Percentiles rank a stretch among this genome's conserved stretches.
These are phyloP conservation scores for Maccullochella peelii DNA, from an alignment of 2,113 vertebrate species.

Conservation along the genomic window DNA sequence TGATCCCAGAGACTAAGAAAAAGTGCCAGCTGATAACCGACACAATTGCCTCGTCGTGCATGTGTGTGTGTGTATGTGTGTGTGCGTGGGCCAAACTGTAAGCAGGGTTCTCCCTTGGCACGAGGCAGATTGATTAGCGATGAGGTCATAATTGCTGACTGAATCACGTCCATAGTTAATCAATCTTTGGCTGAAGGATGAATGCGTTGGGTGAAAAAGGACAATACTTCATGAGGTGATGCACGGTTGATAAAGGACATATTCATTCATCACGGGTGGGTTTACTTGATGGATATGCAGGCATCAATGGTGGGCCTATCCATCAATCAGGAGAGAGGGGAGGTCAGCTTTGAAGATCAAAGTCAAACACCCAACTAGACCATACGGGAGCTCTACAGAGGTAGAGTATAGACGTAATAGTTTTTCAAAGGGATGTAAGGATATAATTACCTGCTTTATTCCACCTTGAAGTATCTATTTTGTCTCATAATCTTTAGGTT, in stretches of 20 bases:
- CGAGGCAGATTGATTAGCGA: constrained; percentile 79
- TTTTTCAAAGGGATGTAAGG: constrained; percentile 63
- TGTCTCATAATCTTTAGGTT: constrained; percentile 62
- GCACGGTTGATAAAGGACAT: constrained; percentile 83
- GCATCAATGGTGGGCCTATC: constrained; percentile 72
- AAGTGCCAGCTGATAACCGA: constrained; percentile 50
- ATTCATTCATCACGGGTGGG: constrained; percentile 82
- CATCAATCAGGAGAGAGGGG: constrained; percentile 79
- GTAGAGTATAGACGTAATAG: constrained; percentile 58
- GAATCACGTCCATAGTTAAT: constrained; percentile 81
- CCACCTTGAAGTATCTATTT: constrained; percentile 71
- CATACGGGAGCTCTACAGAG: constrained; percentile 40
- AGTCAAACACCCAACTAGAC: constrained; percentile 68
- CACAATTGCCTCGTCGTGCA: background rate
- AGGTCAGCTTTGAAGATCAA: constrained; percentile 86
- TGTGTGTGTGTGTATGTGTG: background rate
- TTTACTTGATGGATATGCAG: constrained; percentile 82
- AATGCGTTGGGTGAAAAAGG: constrained; percentile 77
- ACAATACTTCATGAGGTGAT: constrained; percentile 83
- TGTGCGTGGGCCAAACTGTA: constrained; percentile 44
- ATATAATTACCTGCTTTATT: constrained; percentile 66
- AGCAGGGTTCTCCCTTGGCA: constrained; percentile 47
- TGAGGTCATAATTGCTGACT: constrained; percentile 84
- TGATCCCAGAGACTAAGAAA: constrained; percentile 52
- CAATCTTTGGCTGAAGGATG: constrained; percentile 81